phyloP scores from a whole-genome alignment of 2,888 invertebrate genomes.

The Xylocampa areola region DNA sequence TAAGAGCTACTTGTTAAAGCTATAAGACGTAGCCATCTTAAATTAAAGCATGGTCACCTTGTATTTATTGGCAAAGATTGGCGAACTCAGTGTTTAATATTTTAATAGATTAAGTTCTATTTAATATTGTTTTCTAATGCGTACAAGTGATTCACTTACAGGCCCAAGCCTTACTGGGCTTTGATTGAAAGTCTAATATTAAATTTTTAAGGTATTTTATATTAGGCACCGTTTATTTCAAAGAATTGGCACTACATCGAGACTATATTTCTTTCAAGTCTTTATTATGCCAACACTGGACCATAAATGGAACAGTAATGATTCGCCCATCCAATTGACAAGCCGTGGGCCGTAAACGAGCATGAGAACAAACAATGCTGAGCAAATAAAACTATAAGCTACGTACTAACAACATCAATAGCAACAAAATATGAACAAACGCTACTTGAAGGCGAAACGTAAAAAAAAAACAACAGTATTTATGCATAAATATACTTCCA shows the following conservation, averaged over 20 bases:
- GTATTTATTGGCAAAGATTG: conserved; percentile 55
- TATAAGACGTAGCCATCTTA: conserved; percentile 54
- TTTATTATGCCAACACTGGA: not conserved
- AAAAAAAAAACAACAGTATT: conserved; percentile 24
- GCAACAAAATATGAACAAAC: conserved; percentile 53
- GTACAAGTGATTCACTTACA: conserved; percentile 41
- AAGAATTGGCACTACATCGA: conserved; percentile 14
- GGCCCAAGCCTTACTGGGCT: conserved; percentile 23
- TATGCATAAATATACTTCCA: conserved; percentile 45
- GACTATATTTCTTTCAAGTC: conserved; percentile 2
- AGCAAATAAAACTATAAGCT: conserved; percentile 61
- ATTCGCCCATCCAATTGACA: conserved; percentile 22
- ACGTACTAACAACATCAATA: conserved; percentile 62
- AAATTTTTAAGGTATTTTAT: not conserved
- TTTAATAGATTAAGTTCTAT: conserved; percentile 39
- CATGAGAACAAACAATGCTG: conserved; percentile 55
- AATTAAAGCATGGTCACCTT: conserved; percentile 54
- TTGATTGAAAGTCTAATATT: conserved; percentile 13
- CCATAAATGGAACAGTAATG: conserved; percentile 12
- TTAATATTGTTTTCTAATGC: conserved; percentile 41
- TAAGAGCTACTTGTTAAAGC: conserved; percentile 54
- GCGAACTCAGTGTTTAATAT: conserved; percentile 37
- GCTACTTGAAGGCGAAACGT: conserved; percentile 45
- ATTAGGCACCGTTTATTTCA: conserved; percentile 8
- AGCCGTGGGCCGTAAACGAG: conserved; percentile 37